Base-by-base conservation (phyloP, 2,888 invertebrate species). In the Ectemnius lituratus region DNA sequence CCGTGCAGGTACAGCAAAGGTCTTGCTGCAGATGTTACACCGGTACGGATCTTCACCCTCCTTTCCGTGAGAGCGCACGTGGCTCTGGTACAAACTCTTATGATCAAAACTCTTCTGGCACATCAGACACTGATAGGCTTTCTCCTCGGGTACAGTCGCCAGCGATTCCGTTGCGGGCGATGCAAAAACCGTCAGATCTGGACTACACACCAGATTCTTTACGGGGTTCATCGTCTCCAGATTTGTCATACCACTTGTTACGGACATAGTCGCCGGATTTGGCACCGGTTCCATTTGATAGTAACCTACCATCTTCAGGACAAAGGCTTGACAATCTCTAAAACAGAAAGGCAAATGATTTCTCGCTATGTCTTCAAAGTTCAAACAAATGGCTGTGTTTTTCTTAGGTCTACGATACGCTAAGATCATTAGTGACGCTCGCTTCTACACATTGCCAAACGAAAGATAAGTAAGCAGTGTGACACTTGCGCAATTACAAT, bases 21-120 rank as follows among this genome's bases (percentile, higher is more conserved):
- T 97, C 91, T 97, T 97, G 84, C 96, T 94, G 91, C 97, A 97
- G 83, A 97, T 96, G 91, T 97, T 96, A 91, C 97, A 97, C 79
- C 95, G 94, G 91, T 97, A 97, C 23, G 96, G 96, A 91, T 97
- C 97, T 49, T 91, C 92, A 60, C 91, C 90, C 28, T 92, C 91
- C 70, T 93, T 93, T 49, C 94, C 93, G 90, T 96, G 96, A n/a
- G 93, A 93, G 73, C 94, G 92, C 37, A 94, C 90, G 85, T 94
- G 94, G 85, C 95, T 95, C 76, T 95, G 95, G 83, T 95, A 94
- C 1, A 95, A 94, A 88, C 94, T 95, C 88, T 95, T 94, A 84
- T 95, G 95, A 60, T 94, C 94, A 86, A 96, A 95, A 74, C 93
- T 94, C 91, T 96, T 94, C 77, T 94, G 94, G 87, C 96, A 96